These are phyloP conservation scores for Catostylus mosaicus DNA, from an alignment of 30 jellyfish, hydroid and myxozoan genomes.

Conservation along the genomic window DNA sequence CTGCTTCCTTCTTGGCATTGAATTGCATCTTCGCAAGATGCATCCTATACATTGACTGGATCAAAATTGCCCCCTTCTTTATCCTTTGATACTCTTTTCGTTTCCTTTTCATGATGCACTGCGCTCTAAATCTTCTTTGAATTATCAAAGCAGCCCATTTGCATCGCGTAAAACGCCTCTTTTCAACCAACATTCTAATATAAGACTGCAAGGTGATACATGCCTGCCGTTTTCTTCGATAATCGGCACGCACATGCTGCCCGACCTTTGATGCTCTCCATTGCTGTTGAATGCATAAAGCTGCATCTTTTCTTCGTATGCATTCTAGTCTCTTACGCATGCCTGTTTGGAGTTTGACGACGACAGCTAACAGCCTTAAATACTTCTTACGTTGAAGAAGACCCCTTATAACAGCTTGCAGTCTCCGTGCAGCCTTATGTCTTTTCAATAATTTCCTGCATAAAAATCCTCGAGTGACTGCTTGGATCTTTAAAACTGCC, in stretches of 20 bases:
- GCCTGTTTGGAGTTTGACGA: background rate
- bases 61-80: constrained; percentile 1
- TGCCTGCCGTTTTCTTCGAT: constrained; percentile 21
- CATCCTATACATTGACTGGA: constrained; percentile 55
- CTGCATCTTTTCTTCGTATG: constrained; percentile 29
- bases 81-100: background rate
- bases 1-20: constrained; percentile 14
- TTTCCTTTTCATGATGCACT: constrained; percentile 2
- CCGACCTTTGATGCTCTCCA: constrained; percentile 51
- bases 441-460: background rate
- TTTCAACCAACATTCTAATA: constrained; percentile 18
- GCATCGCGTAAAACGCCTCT: background rate
- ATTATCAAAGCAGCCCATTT: constrained; percentile 36
- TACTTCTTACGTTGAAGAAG: constrained; percentile 22
- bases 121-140: constrained; percentile 48
- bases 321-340: constrained; percentile 9
- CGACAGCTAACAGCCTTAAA: constrained; percentile 1
- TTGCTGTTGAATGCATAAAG: constrained; percentile 25
- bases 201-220: constrained; percentile 31
- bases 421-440: constrained; percentile 50
- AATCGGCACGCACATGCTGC: constrained; percentile 5
- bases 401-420: constrained; percentile 57
- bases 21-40: constrained; percentile 17
- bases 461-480: constrained; percentile 18
- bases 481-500: constrained; percentile 46